A percentile compares a stretch with the other conserved stretches of the same genome.
These are phyloP conservation scores for Lampropteryx suffumata DNA, from an alignment of 2,888 invertebrate genomes.

Conservation along the genomic window DNA sequence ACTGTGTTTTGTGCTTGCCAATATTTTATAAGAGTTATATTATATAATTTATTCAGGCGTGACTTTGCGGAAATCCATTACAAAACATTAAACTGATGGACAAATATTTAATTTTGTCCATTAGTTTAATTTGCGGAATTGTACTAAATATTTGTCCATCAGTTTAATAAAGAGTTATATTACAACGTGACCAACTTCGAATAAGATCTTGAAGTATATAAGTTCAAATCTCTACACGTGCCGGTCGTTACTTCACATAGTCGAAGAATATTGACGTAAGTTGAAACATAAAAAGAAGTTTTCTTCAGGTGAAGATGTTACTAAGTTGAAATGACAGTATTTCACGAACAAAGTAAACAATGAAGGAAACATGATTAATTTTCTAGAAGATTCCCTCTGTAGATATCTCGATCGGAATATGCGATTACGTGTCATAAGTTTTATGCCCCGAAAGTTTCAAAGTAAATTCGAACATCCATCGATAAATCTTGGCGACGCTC, in stretches of 20 bases:
- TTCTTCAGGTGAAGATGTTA: constrained; percentile 25
- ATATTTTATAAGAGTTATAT: too few relatives aligned
- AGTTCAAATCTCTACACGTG: constrained; percentile 14
- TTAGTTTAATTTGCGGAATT: too few relatives aligned
- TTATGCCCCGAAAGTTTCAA: constrained; percentile 79
- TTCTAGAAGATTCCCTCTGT: constrained; percentile 51
- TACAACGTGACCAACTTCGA: constrained; percentile 2
- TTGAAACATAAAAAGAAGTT: constrained; percentile 25
- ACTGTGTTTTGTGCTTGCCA: constrained; percentile 5
- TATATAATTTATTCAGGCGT: too few relatives aligned
- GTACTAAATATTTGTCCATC: too few relatives aligned
- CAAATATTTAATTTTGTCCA: too few relatives aligned
- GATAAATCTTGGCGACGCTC: constrained; percentile 82
- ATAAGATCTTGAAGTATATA: constrained; percentile 4
- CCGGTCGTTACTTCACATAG: constrained; percentile 10
- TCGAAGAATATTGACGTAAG: constrained; percentile 14
- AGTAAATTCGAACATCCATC: constrained; percentile 82
- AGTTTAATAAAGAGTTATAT: too few relatives aligned
- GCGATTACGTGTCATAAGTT: constrained; percentile 83
- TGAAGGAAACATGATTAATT: constrained; percentile 57
- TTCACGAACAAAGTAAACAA: constrained; percentile 47
- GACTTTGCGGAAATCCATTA: too few relatives aligned
- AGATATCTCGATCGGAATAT: constrained; percentile 71
- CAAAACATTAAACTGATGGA: too few relatives aligned
- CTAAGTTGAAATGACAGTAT: constrained; percentile 39